Base-by-base conservation (phyloP, 2,888 invertebrate genomes). In the Aleiodes alternator region DNA sequence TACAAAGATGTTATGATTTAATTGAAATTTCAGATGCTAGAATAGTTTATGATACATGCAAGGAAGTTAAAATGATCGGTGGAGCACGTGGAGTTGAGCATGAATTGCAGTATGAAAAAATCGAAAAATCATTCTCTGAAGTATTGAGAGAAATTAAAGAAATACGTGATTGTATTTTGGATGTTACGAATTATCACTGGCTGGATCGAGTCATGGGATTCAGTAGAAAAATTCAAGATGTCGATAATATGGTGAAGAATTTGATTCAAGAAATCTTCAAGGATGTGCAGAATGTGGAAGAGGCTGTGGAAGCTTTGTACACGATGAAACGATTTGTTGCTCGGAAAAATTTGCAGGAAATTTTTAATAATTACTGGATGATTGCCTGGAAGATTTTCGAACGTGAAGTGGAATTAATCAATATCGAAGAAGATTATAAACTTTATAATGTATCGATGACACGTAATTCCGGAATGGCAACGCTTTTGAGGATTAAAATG, bases 311-410 rank as follows among this genome's bases (percentile, higher is more conserved):
- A 76, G 87, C 92, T 3, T 84, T 93, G 16, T 91, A 92, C 79
- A 88, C 90, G 14, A 78, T 88, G 12, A 79, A 80, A 70, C 82
- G 80, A 61, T 87, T 87, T 71, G 78, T 80, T 7, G 73, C 77
- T 23, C 81, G 83, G n/a, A 16, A 72, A 14, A 78, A 76, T 29
- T 83, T 88, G 9, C 74, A 73, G 0, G 79, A 84, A 48, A 78
- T 82, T 72, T 75, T 88, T 34, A 76, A 81, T 6, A 76, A 78
- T 9, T 87, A 88, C 70, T 87, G 86, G 86, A 76, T 73, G 23
- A 77, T 94, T 93, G 92, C 95, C 0, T 95, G 95, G 92, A 91
- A 92, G 76, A 92, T 95, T 91, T 96, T 97, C 85, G 92, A 92
- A 76, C 92, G 93, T 31, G 95, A 96, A 85, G 92, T 97, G 59